phyloP scores from a whole-genome alignment of 2,888 invertebrate species.

The Diachrysia chrysitis region DNA sequence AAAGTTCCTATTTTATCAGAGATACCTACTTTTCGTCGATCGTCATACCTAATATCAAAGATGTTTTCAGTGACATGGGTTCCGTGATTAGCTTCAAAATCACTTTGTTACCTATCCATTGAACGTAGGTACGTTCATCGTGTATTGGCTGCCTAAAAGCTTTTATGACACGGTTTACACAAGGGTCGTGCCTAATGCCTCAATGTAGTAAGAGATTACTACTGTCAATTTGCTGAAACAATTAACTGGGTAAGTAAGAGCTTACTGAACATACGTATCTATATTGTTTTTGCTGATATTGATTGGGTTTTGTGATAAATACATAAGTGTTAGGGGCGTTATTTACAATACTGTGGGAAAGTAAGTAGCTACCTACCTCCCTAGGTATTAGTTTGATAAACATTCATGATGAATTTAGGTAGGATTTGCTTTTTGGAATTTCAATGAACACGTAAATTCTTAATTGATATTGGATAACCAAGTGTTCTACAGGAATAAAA shows the following conservation, averaged over 20 bases:
- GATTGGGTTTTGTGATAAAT: background rate
- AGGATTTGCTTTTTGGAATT: too few relatives aligned
- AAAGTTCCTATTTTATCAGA: slow-evolving; percentile 44
- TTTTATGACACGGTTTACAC: slow-evolving; percentile 48
- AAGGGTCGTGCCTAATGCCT: slow-evolving; percentile 35
- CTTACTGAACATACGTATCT: slow-evolving; percentile 1
- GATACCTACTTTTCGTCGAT: slow-evolving; percentile 34
- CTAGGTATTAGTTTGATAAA: too few relatives aligned
- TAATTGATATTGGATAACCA: too few relatives aligned
- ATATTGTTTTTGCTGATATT: slow-evolving; percentile 5
- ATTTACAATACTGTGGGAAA: background rate
- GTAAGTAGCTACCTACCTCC: background rate
- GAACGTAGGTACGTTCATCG: slow-evolving; percentile 15
- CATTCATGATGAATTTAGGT: too few relatives aligned
- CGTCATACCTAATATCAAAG: slow-evolving; percentile 35
- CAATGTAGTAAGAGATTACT: slow-evolving; percentile 33
- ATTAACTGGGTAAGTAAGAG: slow-evolving; percentile 25
- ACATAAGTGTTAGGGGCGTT: background rate
- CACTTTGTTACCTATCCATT: slow-evolving; percentile 36
- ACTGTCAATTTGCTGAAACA: slow-evolving; percentile 38
- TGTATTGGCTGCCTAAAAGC: slow-evolving; percentile 29
- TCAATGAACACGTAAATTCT: too few relatives aligned
- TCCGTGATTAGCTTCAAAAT: slow-evolving; percentile 42
- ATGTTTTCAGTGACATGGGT: slow-evolving; percentile 43
- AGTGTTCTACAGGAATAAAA: too few relatives aligned